These are phyloP conservation scores for Orthonychiurus folsomi DNA, from an alignment of 2,888 invertebrate genomes.

Conservation along the genomic window DNA sequence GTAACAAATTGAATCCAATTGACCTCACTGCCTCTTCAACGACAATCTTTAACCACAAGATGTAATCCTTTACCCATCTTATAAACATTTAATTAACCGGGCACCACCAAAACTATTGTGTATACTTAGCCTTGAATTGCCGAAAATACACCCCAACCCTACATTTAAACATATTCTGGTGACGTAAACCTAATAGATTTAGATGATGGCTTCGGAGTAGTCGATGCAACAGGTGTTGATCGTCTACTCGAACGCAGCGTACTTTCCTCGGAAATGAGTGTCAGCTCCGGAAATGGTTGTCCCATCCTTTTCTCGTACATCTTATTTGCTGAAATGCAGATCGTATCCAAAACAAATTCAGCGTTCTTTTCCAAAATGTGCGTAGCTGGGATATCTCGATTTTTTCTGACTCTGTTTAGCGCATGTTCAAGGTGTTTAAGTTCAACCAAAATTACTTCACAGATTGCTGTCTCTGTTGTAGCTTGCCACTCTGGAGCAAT, in stretches of 20 bases:
- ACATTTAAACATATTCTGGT: conserved; percentile 20
- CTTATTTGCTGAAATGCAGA: conserved; percentile 56
- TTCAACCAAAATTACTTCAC: conserved; percentile 65
- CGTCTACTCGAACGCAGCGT: conserved; percentile 7
- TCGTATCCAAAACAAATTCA: conserved; percentile 59
- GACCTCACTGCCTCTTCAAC: not conserved
- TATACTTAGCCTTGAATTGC: not conserved
- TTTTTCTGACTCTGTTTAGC: conserved; percentile 47
- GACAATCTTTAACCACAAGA: no score
- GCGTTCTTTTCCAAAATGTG: conserved; percentile 58
- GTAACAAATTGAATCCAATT: not conserved
- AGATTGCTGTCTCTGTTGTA: conserved; percentile 62
- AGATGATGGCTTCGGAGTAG: conserved; percentile 8
- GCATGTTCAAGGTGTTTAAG: conserved; percentile 53
- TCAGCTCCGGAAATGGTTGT: conserved; percentile 33
- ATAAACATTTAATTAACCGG: not conserved
- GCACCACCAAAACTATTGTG: not conserved
- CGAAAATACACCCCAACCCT: no score
- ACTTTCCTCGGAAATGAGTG: conserved; percentile 31
- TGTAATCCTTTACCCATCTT: no score
- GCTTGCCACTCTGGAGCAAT: conserved; percentile 65
- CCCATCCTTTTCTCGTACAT: conserved; percentile 49
- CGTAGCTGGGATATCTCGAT: conserved; percentile 51
- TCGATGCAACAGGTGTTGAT: conserved; percentile 8
- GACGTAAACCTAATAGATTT: conserved; percentile 16